Conservation (phyloP, 1,140 invertebrate species). For the Calosoma granatense region DNA sequence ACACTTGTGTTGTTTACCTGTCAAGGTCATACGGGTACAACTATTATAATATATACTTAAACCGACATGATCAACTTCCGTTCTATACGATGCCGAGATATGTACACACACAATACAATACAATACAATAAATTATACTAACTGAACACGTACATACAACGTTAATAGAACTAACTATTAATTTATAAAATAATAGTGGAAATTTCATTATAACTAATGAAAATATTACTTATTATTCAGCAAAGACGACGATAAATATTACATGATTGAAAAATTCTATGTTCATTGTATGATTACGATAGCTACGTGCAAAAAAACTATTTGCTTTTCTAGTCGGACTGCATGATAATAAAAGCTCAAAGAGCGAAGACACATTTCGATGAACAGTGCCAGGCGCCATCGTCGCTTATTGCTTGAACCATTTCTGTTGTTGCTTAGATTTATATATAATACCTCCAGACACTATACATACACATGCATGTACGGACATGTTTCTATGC, state of each 20-base stretch:
- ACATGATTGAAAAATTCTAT: background rate
- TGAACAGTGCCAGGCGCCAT: background rate
- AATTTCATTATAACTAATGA: background rate
- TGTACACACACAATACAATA: too few relatives aligned
- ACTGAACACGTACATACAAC: too few relatives aligned
- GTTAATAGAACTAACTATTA: too few relatives aligned
- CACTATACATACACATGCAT: background rate
- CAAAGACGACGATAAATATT: background rate
- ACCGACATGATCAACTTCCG: too few relatives aligned
- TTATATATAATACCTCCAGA: background rate
- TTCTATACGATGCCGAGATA: too few relatives aligned
- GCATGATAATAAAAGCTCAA: too few relatives aligned
- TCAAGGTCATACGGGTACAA: too few relatives aligned
- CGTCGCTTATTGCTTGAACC: background rate
- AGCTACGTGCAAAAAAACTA: background rate
- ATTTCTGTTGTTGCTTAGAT: background rate
- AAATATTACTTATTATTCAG: background rate
- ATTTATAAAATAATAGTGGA: too few relatives aligned
- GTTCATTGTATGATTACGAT: background rate
- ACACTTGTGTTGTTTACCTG: too few relatives aligned
- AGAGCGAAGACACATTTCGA: slow-evolving; percentile 4
- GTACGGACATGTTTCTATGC: background rate
- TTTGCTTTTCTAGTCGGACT: too few relatives aligned
- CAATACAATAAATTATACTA: too few relatives aligned
- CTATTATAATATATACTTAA: too few relatives aligned